These are phyloP conservation scores for Gonatopus flavifemur DNA, from an alignment of 1,140 invertebrate genomes.

Conservation along the genomic window DNA sequence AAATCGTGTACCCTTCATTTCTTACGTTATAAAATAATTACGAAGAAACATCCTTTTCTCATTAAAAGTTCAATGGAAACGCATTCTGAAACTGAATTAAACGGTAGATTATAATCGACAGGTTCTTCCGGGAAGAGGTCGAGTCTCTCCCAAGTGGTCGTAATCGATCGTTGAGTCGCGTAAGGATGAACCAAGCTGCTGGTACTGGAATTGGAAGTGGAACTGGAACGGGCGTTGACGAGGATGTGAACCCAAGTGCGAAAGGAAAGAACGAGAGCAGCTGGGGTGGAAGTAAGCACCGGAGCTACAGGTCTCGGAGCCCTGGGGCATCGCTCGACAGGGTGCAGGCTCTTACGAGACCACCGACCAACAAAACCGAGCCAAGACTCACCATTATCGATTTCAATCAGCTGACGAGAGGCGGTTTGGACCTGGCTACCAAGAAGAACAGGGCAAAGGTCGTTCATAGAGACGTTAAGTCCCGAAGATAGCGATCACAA, in stretches of 20 bases:
- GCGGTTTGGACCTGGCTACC: slow-evolving; percentile 58
- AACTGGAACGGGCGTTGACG: slow-evolving; percentile 32
- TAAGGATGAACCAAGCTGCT: slow-evolving; percentile 41
- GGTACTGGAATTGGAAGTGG: slow-evolving; percentile 28
- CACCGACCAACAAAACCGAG: slow-evolving; percentile 36
- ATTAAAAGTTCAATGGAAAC: too few relatives aligned
- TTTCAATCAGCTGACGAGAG: slow-evolving; percentile 69
- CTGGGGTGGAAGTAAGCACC: slow-evolving; percentile 35
- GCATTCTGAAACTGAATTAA: too few relatives aligned
- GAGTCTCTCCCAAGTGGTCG: slow-evolving; percentile 24
- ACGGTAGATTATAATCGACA: slow-evolving; percentile 22
- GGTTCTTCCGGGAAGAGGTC: slow-evolving; percentile 44
- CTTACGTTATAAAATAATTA: too few relatives aligned
- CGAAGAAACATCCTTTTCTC: too few relatives aligned
- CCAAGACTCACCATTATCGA: slow-evolving; percentile 72
- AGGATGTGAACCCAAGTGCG: background rate
- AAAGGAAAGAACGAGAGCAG: slow-evolving; percentile 23
- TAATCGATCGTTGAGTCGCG: slow-evolving; percentile 52
- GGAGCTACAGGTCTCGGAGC: slow-evolving; percentile 53
- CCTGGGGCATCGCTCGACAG: slow-evolving; percentile 42
- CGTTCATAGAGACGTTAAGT: slow-evolving; percentile 19
- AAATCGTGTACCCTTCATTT: too few relatives aligned
- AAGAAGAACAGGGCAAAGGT: slow-evolving; percentile 34
- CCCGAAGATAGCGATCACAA: background rate
- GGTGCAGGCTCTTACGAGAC: slow-evolving; percentile 21